Evolutionary conservation across 2,113 vertebrate genomes (phyloP).

Genomic region (Xiphophorus couchianus): DNA sequence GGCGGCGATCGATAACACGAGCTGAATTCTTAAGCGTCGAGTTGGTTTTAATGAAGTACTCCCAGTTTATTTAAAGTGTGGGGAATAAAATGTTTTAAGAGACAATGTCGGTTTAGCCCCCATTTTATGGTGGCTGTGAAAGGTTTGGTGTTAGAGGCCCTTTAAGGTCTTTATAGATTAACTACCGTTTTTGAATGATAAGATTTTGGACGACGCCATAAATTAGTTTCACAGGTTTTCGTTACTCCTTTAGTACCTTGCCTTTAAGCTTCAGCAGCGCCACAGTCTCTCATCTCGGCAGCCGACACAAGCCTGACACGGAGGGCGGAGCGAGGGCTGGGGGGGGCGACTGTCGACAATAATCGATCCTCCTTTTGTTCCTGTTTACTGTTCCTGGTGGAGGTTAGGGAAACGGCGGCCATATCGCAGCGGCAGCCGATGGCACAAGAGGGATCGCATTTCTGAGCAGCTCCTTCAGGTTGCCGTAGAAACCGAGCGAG

Average conservation of each 20-base stretch:
- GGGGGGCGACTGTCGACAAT: not conserved
- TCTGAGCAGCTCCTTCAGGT: conserved; percentile 59
- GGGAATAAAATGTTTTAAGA: too few relatives aligned
- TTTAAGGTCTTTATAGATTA: not conserved
- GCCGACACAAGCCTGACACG: not conserved
- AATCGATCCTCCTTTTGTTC: not conserved
- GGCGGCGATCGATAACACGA: not conserved
- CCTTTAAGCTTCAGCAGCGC: too few relatives aligned
- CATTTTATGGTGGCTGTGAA: not conserved
- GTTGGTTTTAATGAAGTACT: not conserved
- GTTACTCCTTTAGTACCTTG: not conserved
- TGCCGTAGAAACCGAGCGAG: conserved; percentile 75
- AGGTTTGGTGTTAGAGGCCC: not conserved
- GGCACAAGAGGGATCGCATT: conserved; percentile 38
- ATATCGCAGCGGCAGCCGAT: conserved; percentile 22
- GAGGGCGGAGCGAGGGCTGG: not conserved
- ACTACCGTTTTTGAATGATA: too few relatives aligned
- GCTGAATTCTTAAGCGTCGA: not conserved
- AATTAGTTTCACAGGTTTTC: too few relatives aligned
- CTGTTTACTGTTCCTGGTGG: not conserved
- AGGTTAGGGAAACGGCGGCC: conserved; percentile 31
- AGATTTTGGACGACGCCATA: too few relatives aligned
- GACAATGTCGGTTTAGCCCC: not conserved
- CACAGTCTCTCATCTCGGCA: not conserved
- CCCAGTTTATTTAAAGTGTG: too few relatives aligned